phyloP scores from a whole-genome alignment of 1,140 invertebrate genomes.

The Lepidostoma basale region DNA sequence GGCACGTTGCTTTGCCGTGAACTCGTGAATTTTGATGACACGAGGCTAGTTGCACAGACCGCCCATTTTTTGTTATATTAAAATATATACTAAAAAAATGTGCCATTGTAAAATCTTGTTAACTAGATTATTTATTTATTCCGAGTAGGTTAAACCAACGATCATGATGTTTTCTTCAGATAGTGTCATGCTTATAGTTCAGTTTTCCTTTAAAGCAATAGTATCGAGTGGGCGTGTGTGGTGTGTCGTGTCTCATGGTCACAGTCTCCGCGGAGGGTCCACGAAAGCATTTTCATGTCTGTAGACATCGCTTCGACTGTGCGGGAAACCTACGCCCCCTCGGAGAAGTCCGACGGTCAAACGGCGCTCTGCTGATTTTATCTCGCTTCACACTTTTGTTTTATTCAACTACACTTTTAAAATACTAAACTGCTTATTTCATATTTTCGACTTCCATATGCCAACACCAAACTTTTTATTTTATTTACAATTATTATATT shows the following conservation, averaged over 20 bases:
- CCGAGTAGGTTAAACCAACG: too few species aligned
- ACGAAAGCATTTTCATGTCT: background rate
- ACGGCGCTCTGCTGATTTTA: background rate
- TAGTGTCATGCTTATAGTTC: background rate
- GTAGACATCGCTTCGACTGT: background rate
- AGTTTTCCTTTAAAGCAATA: background rate
- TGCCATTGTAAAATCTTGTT: too few species aligned
- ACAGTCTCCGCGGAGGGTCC: background rate
- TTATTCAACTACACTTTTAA: too few species aligned
- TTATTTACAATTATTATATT: background rate
- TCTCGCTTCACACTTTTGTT: background rate
- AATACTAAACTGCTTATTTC: too few species aligned
- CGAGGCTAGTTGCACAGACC: too few species aligned
- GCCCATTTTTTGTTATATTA: too few species aligned
- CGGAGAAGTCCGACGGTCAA: too few species aligned
- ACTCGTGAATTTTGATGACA: background rate
- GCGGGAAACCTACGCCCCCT: slow-evolving; percentile 3
- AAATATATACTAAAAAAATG: too few species aligned
- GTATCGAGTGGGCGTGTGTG: slow-evolving; percentile 5
- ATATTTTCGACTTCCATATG: slow-evolving; percentile 5
- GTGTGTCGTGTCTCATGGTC: background rate
- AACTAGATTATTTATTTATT: too few species aligned
- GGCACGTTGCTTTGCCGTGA: background rate
- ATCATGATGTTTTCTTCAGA: too few species aligned
- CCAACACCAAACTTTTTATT: slow-evolving; percentile 13